phyloP scores from a whole-genome alignment of 2,888 invertebrate genomes.

The Isotomurus palustris region DNA sequence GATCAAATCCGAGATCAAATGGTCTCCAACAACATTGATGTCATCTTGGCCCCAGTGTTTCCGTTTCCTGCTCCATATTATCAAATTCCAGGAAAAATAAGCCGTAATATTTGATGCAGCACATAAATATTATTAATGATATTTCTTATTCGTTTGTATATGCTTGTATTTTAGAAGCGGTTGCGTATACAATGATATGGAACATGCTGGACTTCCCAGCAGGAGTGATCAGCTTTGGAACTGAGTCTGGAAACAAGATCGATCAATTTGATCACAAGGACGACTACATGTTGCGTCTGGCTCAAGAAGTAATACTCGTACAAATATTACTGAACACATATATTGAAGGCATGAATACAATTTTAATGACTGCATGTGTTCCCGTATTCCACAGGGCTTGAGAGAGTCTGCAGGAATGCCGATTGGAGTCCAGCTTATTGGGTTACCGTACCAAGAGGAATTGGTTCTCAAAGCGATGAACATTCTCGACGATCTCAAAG shows the following conservation, averaged over 20 bases:
- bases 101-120: slow-evolving; percentile 20
- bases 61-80: slow-evolving; percentile 43
- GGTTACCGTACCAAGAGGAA: slow-evolving; percentile 51
- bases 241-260: slow-evolving; percentile 24
- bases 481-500: slow-evolving; percentile 31
- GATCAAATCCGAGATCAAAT: slow-evolving; percentile 20
- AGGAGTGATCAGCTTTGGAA: slow-evolving; percentile 25
- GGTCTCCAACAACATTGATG: slow-evolving; percentile 46
- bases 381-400: no score
- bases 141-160: neutral
- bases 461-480: slow-evolving; percentile 50
- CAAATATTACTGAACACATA: neutral
- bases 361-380: no score
- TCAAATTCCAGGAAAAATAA: slow-evolving; percentile 23
- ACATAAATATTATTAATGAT: neutral
- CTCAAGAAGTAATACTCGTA: slow-evolving; percentile 13
- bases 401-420: slow-evolving; percentile 49
- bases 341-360: no score
- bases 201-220: slow-evolving; percentile 31
- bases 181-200: slow-evolving; percentile 28
- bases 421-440: slow-evolving; percentile 50
- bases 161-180: slow-evolving; percentile 20
- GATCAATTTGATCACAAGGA: slow-evolving; percentile 12
- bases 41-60: slow-evolving; percentile 49
- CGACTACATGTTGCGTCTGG: slow-evolving; percentile 22